Evolutionary conservation across 2,888 invertebrate genomes (phyloP), one percentile per base, ranked within the genome.

Genomic region (Pristionchus entomophagus): DNA sequence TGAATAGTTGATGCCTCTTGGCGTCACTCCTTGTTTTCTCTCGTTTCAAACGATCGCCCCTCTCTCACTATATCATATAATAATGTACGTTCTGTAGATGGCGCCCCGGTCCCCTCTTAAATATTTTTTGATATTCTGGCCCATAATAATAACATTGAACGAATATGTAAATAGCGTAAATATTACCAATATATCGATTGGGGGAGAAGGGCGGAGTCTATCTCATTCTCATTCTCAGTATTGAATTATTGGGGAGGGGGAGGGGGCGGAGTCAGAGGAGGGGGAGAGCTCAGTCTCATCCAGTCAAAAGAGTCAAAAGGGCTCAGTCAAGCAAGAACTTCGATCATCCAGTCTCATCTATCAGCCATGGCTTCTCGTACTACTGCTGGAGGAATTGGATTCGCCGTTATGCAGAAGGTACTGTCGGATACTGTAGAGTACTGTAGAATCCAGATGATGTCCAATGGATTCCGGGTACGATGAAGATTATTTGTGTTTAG

Each of bases 401-500:
- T 93, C 88, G 89, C 91, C 86, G 92, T 92, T 73, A 88, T 91
- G 80, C 89, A 90, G 87, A 92, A 92, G 91, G 91, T 92, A 59
- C 81, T 2, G 32, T 38, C 38, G 2, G 38, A 26, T 26, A 35
- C 29, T 41, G 17, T 26, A 8, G 59, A 12, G 3, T 82, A 29
- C 41, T 32, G 26, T 59, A 82, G 32, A 81, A 32, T n/a, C n/a
- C 14, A 35, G 32, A n/a, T n/a, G n/a, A n/a, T n/a, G n/a, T n/a
- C n/a, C n/a, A n/a, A 26, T 59, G 56, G 22, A 41, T 35, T 51
- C n/a, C 5, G 69, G 10, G 59, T 35, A 88, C 53, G 41, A 53
- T 49, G 35, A 59, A 26, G 14, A 86, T 26, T 17, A 19, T 22
- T 65, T n/a, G n/a, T n/a, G 4, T 86, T 41, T 91, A 99, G 99